Conservation (phyloP, 2,888 invertebrate species). For the Brachypterus glaber region DNA sequence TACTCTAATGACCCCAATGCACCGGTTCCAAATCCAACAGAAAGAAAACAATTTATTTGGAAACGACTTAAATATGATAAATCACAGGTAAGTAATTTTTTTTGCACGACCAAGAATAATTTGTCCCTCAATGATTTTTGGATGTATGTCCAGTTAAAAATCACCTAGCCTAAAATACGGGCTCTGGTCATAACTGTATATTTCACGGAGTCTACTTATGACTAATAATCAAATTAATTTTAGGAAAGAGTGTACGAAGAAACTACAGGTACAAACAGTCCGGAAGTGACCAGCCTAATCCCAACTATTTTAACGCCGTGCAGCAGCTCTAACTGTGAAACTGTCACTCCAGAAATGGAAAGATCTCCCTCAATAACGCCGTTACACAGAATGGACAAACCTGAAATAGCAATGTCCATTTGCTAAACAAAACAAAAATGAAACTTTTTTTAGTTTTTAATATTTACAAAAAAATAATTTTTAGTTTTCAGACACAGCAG, state of each 20-base stretch:
- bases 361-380: slow-evolving; percentile 47
- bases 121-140: too few species aligned
- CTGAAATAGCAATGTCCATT: too few species aligned
- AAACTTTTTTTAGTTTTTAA: too few species aligned
- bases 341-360: slow-evolving; percentile 43
- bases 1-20: slow-evolving; percentile 38
- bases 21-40: slow-evolving; percentile 26
- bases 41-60: slow-evolving; percentile 56
- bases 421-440: slow-evolving; percentile 49
- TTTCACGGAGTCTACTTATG: too few species aligned
- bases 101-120: not conserved
- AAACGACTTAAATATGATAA: slow-evolving; percentile 72
- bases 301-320: slow-evolving; percentile 51
- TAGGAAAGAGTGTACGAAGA: slow-evolving; percentile 53
- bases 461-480: too few species aligned
- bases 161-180: too few species aligned
- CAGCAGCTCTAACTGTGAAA: slow-evolving; percentile 45
- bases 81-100: slow-evolving; percentile 49
- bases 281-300: slow-evolving; percentile 60
- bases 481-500: too few species aligned
- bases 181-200: too few species aligned
- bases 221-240: too few species aligned
- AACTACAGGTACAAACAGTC: slow-evolving; percentile 46
- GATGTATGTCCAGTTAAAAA: too few species aligned
- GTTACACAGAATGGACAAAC: slow-evolving; percentile 48